phyloP scores from a whole-genome alignment of 2,113 vertebrate species.

The Scartelaos histophorus region DNA sequence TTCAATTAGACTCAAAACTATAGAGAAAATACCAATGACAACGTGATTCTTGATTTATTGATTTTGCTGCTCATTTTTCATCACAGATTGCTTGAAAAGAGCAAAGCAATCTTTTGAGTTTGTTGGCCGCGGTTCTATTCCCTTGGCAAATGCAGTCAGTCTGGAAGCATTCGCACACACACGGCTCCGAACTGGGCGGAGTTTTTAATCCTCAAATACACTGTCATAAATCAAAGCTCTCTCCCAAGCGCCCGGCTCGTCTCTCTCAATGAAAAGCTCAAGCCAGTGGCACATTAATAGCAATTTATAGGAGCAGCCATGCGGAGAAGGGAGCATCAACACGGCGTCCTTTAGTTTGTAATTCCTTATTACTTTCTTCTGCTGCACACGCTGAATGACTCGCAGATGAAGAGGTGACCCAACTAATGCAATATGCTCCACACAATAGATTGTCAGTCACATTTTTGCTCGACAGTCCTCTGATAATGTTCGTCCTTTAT shows the following conservation, averaged over 20 bases:
- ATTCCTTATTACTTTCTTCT: conserved; percentile 65
- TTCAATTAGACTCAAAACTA: conserved; percentile 70
- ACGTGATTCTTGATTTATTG: conserved; percentile 75
- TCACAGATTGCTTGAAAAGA: conserved; percentile 55
- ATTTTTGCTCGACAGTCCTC: conserved; percentile 7
- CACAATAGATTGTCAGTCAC: conserved; percentile 21
- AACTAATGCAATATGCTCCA: conserved; percentile 32
- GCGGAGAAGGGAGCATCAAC: conserved; percentile 59
- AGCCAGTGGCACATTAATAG: conserved; percentile 69
- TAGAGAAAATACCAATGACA: conserved; percentile 49
- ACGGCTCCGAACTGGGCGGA: conserved; percentile 58
- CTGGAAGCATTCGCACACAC: conserved; percentile 24
- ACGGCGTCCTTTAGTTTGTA: conserved; percentile 64
- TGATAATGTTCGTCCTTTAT: background rate
- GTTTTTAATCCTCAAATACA: conserved; percentile 76
- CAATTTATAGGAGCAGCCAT: conserved; percentile 70
- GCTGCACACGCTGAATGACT: conserved; percentile 52
- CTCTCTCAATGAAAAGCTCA: conserved; percentile 69
- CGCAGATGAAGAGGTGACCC: conserved; percentile 44
- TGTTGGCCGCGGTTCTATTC: conserved; percentile 62
- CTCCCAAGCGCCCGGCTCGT: conserved; percentile 47
- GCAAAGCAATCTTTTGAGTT: conserved; percentile 70
- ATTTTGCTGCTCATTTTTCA: conserved; percentile 65
- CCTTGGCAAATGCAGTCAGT: conserved; percentile 50
- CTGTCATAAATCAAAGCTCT: conserved; percentile 71